Base-by-base conservation (phyloP, 2,113 vertebrate species). In the Miniopterus natalensis region DNA sequence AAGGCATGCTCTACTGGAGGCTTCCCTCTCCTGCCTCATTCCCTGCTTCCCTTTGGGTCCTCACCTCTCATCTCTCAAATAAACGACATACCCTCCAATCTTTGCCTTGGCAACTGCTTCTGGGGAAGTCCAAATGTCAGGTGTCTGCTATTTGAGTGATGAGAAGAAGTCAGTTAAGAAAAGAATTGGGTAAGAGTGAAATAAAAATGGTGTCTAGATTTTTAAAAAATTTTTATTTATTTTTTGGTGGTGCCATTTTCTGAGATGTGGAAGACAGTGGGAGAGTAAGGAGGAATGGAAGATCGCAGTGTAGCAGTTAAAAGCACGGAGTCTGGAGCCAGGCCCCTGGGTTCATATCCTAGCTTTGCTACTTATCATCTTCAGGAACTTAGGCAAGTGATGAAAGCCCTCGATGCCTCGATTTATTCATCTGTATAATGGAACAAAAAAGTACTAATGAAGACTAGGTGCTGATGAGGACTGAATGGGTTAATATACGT, bases 61-160 rank as follows among this genome's bases (percentile, higher is more conserved):
- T 10, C 77, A 12, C 21, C 31, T 29, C 55, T 57, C 20, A 8
- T 1, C 40, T 59, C n/a, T 31, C 74, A 45, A 25, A 21, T 9
- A 4, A 53, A 18, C 45, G 6, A 1, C 47, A 4, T 5, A 10
- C 6, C 42, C 12, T 27, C 8, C 0, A 2, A 8, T 47, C 42
- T 40, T 21, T 12, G 17, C 21, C 77, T 36, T 3, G 1, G 40
- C 12, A 71, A 9, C 66, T 36, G 4, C 55, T 68, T 49, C 75
- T 3, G 6, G 61, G 53, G 42, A 78, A 81, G 51, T 51, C 2
- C 57, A 18, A 31, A 57, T 25, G 57, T 51, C 75, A 29, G 8
- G 49, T 23, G 8, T 68, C 55, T 66, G 53, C 25, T 25, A 25
- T 8, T 40, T 57, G 51, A 80, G 18, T 45, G n/a, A 14, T 42